These are phyloP conservation scores for Standfussiana lucernea DNA, from an alignment of 2,888 invertebrate species.

Conservation along the genomic window DNA sequence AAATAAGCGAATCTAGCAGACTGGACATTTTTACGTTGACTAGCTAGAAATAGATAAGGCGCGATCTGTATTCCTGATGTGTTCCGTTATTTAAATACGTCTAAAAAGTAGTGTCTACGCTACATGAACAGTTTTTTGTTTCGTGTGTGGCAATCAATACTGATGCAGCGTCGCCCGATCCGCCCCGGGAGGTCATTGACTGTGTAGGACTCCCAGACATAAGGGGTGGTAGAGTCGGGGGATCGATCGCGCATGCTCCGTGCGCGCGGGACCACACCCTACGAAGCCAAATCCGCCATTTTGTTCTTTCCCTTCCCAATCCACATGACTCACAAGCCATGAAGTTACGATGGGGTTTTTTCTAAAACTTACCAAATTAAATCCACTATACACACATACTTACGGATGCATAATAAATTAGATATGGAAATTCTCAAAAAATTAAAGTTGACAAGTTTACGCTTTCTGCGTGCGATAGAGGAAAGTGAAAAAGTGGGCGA, in stretches of 20 bases:
- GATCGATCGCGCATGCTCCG: conserved; percentile 43
- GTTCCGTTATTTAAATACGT: background rate
- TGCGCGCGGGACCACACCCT: conserved; percentile 36
- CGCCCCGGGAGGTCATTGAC: conserved; percentile 33
- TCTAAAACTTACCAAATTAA: conserved; percentile 5
- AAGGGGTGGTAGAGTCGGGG: background rate
- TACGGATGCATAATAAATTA: conserved; percentile 20
- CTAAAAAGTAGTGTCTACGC: background rate
- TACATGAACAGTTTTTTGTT: background rate
- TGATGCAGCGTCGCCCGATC: conserved; percentile 1
- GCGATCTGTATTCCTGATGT: no score
- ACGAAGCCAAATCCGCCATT: conserved; percentile 28
- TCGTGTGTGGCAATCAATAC: conserved; percentile 6
- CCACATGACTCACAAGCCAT: conserved; percentile 29
- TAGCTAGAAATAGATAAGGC: background rate
- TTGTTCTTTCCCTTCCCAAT: conserved; percentile 20
- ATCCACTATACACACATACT: background rate
- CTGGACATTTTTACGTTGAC: background rate
- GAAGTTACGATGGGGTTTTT: conserved; percentile 14
- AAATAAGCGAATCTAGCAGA: background rate
- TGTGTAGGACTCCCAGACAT: conserved; percentile 4
- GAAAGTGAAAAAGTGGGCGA: conserved; percentile 87
- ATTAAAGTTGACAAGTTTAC: conserved; percentile 76
- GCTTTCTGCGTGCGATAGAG: conserved; percentile 84
- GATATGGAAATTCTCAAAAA: conserved; percentile 29